Base-by-base conservation (phyloP, 2,113 vertebrate genomes). In the Siniperca knerii region DNA sequence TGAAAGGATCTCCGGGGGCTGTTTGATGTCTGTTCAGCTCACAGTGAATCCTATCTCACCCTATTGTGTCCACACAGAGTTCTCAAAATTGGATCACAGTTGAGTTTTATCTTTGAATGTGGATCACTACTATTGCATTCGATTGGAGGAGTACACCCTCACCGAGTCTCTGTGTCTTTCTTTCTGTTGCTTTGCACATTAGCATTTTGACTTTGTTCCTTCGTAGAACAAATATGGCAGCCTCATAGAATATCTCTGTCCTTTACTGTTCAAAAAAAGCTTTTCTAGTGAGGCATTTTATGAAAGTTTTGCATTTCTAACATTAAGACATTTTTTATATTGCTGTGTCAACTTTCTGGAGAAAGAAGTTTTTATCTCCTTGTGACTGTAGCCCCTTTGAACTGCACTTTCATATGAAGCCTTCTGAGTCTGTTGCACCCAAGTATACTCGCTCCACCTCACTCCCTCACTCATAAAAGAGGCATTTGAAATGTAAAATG, bases 41-140 rank as follows among this genome's bases (percentile, higher is more conserved):
- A 57, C 67, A 35, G 35, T 82, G 76, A 87, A 87, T 89, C 83
- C 62, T 80, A 85, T 90, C 77, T 85, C 80, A 61, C 83, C 81
- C 82, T 85, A 88, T 82, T 91, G 82, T 88, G 77, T 75, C 75
- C 75, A 85, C 75, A 87, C 83, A 61, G 72, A 86, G 79, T 72
- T 82, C 77, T 82, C 37, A 88, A 84, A 90, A 90, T 90, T 82
- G 86, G 72, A 91, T 90, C 78, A 89, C 86, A 83, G 87, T 87
- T 77, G 86, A 85, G 79, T 83, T 90, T 88, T 89, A 79, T 89
- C 86, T 90, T 57, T 82, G 52, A 84, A 79, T 77, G 81, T 37
- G 76, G 75, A 88, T 85, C 78, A 86, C 64, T 86, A 54, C 81
- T 66, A 74, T 86, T 87, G n/a, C 50, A n/a, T 81, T 66, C 75